Evolutionary conservation across 2,888 invertebrate species (phyloP).

Genomic region (Pyrrhia umbra): DNA sequence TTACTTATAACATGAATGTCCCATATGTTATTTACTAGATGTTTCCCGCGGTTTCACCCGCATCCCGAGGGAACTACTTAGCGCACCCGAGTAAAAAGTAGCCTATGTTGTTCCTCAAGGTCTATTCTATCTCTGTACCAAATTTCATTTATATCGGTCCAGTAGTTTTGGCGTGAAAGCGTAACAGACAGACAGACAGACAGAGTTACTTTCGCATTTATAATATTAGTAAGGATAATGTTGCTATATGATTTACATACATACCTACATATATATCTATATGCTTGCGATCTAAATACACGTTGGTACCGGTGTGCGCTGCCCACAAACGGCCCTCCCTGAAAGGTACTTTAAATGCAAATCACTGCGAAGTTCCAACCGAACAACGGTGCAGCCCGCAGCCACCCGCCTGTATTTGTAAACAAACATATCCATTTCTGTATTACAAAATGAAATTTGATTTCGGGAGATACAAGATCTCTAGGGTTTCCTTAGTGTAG

Average conservation of each 20-base stretch:
- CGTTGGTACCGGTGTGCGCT: conserved; percentile 52
- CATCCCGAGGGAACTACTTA: too few relatives aligned
- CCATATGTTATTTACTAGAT: too few relatives aligned
- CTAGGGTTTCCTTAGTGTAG: background rate
- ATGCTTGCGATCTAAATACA: conserved; percentile 63
- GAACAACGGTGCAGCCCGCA: conserved; percentile 52
- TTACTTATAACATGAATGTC: too few relatives aligned
- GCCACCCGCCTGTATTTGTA: conserved; percentile 31
- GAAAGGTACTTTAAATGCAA: conserved; percentile 83
- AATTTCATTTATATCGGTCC: too few relatives aligned
- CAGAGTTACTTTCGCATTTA: too few relatives aligned
- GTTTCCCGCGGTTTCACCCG: too few relatives aligned
- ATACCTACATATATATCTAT: conserved; percentile 40
- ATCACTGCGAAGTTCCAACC: conserved; percentile 74
- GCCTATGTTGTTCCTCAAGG: too few relatives aligned
- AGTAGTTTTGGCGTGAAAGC: too few relatives aligned
- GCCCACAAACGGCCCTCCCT: conserved; percentile 71
- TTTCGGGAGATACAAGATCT: background rate
- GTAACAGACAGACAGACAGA: too few relatives aligned
- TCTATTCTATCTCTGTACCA: too few relatives aligned
- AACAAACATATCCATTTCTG: conserved; percentile 39
- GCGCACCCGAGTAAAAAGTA: too few relatives aligned
- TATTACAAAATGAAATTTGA: conserved; percentile 28
- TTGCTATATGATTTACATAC: conserved; percentile 58
- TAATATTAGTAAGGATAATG: too few relatives aligned